A percentile compares a stretch with the other conserved stretches of the same genome.
These are phyloP conservation scores for Neuroterus valhalla DNA, from an alignment of 1,140 invertebrate species.

Conservation along the genomic window DNA sequence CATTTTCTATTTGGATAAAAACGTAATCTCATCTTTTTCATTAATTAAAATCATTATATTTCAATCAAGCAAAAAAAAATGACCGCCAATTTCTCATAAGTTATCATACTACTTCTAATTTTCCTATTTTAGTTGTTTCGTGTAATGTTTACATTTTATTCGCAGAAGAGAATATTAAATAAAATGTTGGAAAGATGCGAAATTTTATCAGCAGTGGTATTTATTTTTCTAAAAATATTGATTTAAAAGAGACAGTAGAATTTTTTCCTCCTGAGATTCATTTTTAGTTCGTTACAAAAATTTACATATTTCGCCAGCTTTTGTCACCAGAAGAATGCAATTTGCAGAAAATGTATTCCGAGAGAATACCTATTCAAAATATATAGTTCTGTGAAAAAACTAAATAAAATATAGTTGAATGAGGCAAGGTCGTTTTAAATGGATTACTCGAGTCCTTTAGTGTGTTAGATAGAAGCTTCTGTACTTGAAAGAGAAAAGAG, in stretches of 20 bases:
- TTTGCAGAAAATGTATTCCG: neutral
- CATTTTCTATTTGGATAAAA: conserved; percentile 72
- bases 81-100: neutral
- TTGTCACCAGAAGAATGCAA: neutral
- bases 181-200: neutral
- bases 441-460: neutral
- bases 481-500: neutral
- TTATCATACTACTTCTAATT: too few species aligned
- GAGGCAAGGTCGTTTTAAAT: neutral
- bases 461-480: neutral
- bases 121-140: too few species aligned
- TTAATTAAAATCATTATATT: too few species aligned
- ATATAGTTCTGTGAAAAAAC: neutral
- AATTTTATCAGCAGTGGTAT: neutral
- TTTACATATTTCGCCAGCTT: conserved; percentile 24
- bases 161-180: neutral
- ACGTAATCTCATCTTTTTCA: too few species aligned
- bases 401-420: conserved; percentile 2
- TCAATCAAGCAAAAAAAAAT: too few species aligned
- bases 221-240: conserved; percentile 8
- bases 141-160: too few species aligned
- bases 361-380: neutral
- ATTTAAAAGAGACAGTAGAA: neutral
- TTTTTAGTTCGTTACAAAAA: conserved; percentile 17
- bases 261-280: conserved; percentile 6